Evolutionary conservation across 1,140 invertebrate species (phyloP).

Genomic region (Macrocentrus cingulum): DNA sequence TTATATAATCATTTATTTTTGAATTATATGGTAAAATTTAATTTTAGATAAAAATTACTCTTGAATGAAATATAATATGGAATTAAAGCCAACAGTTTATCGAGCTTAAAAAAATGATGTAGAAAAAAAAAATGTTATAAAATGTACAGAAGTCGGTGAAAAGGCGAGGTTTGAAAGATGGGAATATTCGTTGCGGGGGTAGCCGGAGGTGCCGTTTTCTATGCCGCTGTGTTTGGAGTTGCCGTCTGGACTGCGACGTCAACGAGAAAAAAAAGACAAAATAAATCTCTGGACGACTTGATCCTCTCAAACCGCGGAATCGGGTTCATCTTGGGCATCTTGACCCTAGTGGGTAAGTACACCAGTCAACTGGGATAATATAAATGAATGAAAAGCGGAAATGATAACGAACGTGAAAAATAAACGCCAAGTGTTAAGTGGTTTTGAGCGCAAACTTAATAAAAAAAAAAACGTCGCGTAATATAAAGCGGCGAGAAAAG

Average conservation of each 20-base stretch:
- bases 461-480: no score
- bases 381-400: neutral
- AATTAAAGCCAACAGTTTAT: no score
- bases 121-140: no score
- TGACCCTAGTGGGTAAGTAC: slow-evolving; percentile 75
- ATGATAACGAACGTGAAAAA: no score
- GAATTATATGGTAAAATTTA: no score
- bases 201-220: slow-evolving; percentile 71
- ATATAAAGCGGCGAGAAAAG: no score
- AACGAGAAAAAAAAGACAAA: slow-evolving; percentile 61
- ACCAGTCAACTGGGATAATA: slow-evolving; percentile 1
- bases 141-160: neutral
- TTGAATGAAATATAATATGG: no score
- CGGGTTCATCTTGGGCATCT: slow-evolving; percentile 75
- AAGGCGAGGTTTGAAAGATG: neutral
- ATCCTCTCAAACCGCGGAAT: slow-evolving; percentile 78
- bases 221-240: slow-evolving; percentile 68
- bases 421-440: no score
- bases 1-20: no score
- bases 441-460: no score
- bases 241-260: slow-evolving; percentile 75
- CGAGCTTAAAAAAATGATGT: no score
- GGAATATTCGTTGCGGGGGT: slow-evolving; percentile 65
- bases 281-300: slow-evolving; percentile 64
- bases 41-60: no score